Percentiles rank a stretch among this genome's conserved stretches.
Conservation (phyloP, 1,140 invertebrate species). For the Bombus pascuorum region DNA sequence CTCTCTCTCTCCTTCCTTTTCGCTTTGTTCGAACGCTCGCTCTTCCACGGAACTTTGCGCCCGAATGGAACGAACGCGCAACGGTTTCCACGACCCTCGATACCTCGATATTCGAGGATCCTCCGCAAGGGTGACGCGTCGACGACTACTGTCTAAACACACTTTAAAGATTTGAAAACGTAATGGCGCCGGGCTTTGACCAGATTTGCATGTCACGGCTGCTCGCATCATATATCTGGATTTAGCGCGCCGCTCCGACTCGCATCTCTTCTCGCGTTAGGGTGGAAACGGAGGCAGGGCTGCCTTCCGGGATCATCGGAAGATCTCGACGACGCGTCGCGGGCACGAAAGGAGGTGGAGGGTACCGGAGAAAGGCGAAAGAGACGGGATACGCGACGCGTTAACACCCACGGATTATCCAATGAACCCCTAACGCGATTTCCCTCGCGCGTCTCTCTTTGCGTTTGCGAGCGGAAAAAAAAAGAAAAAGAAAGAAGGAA, state of each 20-base stretch:
- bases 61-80: too few relatives aligned
- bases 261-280: constrained; percentile 61
- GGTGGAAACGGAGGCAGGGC: constrained; percentile 72
- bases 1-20: neutral
- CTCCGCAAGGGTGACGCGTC: constrained; percentile 53
- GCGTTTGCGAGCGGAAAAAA: neutral
- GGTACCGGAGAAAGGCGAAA: constrained; percentile 25
- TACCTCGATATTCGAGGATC: constrained; percentile 31
- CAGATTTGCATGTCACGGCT: constrained; percentile 83
- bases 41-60: neutral
- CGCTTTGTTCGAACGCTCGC: too few relatives aligned
- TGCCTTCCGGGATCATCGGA: constrained; percentile 79
- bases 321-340: constrained; percentile 72
- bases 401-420: constrained; percentile 81
- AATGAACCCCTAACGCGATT: constrained; percentile 80
- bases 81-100: neutral
- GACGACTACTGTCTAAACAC: constrained; percentile 80
- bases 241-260: constrained; percentile 71
- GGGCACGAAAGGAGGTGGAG: constrained; percentile 20
- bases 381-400: constrained; percentile 62
- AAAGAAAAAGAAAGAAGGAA: neutral
- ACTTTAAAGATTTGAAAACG: constrained; percentile 84
- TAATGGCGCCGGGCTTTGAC: constrained; percentile 82
- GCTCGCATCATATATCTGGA: constrained; percentile 83
- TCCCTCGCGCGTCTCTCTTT: constrained; percentile 39